Base-by-base conservation (phyloP, 2,888 invertebrate species). In the Amphipoea lucens region DNA sequence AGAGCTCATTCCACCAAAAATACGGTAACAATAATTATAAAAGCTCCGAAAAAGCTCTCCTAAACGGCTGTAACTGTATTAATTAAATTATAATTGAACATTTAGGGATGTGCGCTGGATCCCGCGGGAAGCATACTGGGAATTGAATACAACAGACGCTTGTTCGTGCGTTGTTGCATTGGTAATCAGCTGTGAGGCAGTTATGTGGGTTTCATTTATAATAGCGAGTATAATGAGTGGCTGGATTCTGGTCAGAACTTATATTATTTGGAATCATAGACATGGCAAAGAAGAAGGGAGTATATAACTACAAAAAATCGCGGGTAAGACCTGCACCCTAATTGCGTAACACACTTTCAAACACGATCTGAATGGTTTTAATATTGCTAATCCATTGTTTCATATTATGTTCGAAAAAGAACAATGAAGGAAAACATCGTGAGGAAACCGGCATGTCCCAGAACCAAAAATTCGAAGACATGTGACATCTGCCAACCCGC, bases 51-150 rank as follows among this genome's bases (percentile, higher is more conserved):
- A 79, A 87, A 82, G 76, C 87, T 77, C 42, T 60, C 54, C 60
- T 76, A 73, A 84, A 79, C 68, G 72, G 66, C 84, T 83, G 68
- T 76, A 86, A 78, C 75, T 72, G 72, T 81, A 76, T 87, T 87
- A 84, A 88, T 88, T 87, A 87, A 81, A 70, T 79, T 84, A 84
- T 88, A 87, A 88, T 87, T 84, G 79, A 82, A 84, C 74, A 75
- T 84, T 85, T 87, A 87, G 87, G 65, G 70, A 74, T 72, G 77
- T 75, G 73, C 77, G 74, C 75, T 29, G 67, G 29, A 51, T 73
- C 79, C 72, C 79, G 40, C 57, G 87, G 76, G 89, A 76, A 9
- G 20, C 68, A n/a, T 78, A 79, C 70, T 78, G 76, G 73, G 87
- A 84, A 87, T 78, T 67, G 89, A 88, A 83, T 76, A 88, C 79